Conservation (phyloP, 2,888 invertebrate genomes). For the Bellardia pandia region DNA sequence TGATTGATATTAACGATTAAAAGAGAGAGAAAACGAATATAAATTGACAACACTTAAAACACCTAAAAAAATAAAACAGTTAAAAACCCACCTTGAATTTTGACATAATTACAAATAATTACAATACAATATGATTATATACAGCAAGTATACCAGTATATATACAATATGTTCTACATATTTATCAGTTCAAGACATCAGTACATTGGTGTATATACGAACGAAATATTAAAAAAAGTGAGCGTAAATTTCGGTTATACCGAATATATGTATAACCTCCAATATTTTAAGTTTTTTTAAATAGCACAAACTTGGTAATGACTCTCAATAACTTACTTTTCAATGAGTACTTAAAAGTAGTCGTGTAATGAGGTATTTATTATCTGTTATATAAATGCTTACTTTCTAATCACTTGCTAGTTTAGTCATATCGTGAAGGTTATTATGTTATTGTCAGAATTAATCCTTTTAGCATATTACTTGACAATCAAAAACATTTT, state of each 20-base stretch:
- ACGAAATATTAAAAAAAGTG: not conserved
- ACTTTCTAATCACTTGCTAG: no score
- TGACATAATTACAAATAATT: not conserved
- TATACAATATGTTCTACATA: not conserved
- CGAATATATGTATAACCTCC: not conserved
- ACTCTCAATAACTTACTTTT: no score
- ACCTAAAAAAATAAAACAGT: constrained; percentile 21
- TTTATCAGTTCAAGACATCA: not conserved
- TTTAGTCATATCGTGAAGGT: no score
- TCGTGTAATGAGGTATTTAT: no score
- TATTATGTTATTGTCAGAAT: no score
- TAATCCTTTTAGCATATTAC: no score
- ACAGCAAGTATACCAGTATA: not conserved
- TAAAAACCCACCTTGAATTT: constrained; percentile 58
- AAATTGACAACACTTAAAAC: constrained; percentile 35
- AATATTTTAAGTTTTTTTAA: not conserved
- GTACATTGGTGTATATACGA: not conserved
- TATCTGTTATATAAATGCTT: no score
- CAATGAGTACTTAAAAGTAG: no score
- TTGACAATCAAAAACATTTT: no score
- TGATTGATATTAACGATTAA: constrained; percentile 35
- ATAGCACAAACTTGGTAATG: not conserved
- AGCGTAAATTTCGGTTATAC: constrained; percentile 9
- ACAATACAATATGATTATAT: constrained; percentile 3
- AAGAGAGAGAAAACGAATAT: not conserved